Conservation (phyloP, 2,888 invertebrate species). For the Pharmacophagus antenor region DNA sequence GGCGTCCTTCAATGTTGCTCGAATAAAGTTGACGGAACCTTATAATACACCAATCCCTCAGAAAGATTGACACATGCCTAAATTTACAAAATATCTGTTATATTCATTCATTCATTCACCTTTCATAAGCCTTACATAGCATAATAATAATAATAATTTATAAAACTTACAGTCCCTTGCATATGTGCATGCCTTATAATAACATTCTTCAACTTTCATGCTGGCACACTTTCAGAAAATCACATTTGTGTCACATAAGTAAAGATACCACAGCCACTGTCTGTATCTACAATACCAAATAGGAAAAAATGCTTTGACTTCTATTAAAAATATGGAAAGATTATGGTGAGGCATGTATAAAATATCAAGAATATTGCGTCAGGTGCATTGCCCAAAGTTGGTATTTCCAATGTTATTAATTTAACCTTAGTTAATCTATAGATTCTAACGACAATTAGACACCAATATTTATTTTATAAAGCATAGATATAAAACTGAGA, state of each 20-base stretch:
- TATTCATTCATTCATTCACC: constrained; percentile 57
- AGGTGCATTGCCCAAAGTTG: constrained; percentile 58
- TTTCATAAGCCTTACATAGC: constrained; percentile 72
- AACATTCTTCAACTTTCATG: constrained; percentile 72
- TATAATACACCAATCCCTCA: constrained; percentile 68
- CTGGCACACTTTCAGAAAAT: constrained; percentile 57
- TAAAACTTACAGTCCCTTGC: constrained; percentile 80
- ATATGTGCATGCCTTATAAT: constrained; percentile 79
- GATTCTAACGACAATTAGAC: background rate
- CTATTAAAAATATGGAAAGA: constrained; percentile 69
- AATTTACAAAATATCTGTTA: constrained; percentile 70
- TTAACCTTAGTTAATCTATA: background rate
- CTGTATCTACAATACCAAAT: constrained; percentile 81
- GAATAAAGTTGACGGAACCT: constrained; percentile 64
- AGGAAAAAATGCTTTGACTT: constrained; percentile 75
- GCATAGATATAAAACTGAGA: background rate
- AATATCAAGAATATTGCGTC: constrained; percentile 61
- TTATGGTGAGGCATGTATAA: constrained; percentile 69
- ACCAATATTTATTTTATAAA: background rate
- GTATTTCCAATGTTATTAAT: background rate
- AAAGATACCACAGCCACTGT: constrained; percentile 81
- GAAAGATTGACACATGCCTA: constrained; percentile 67
- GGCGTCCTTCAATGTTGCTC: constrained; percentile 68
- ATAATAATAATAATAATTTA: constrained; percentile 75
- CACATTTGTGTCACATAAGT: constrained; percentile 73